phyloP scores from a whole-genome alignment of 2,888 invertebrate species.

The Drosophila basisetae region DNA sequence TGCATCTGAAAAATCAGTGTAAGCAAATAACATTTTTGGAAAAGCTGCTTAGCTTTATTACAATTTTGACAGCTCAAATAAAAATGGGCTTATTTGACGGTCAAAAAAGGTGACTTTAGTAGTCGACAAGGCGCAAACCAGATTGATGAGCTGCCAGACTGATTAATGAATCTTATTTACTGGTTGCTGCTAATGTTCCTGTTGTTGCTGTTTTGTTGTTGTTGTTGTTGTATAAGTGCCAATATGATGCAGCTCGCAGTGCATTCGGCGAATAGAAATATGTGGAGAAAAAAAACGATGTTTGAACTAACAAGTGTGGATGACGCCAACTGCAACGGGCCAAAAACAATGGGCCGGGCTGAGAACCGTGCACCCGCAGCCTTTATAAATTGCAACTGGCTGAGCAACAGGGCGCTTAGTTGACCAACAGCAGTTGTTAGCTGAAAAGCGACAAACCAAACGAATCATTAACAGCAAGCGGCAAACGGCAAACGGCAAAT shows the following conservation, averaged over 20 bases:
- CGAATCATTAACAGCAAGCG: constrained; percentile 1
- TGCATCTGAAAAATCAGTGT: background rate
- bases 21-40: too few relatives aligned
- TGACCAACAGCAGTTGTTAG: constrained; percentile 34
- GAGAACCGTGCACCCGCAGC: constrained; percentile 30
- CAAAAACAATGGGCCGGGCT: constrained; percentile 51
- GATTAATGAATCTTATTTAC: constrained; percentile 21
- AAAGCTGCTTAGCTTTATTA: too few relatives aligned
- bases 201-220: background rate
- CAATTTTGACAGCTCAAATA: background rate
- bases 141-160: constrained; percentile 15
- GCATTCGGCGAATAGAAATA: constrained; percentile 39
- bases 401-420: constrained; percentile 43
- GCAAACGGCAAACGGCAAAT: too few relatives aligned
- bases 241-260: constrained; percentile 5
- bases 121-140: constrained; percentile 3
- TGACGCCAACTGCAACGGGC: constrained; percentile 34
- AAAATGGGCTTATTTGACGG: background rate
- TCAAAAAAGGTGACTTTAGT: background rate
- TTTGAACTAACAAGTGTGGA: constrained; percentile 11
- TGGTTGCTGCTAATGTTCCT: background rate
- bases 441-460: background rate
- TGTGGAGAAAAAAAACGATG: background rate
- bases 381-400: constrained; percentile 57
- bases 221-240: constrained; percentile 24